phyloP scores from a whole-genome alignment of 2,888 invertebrate species.

The Zelleria hepariella region DNA sequence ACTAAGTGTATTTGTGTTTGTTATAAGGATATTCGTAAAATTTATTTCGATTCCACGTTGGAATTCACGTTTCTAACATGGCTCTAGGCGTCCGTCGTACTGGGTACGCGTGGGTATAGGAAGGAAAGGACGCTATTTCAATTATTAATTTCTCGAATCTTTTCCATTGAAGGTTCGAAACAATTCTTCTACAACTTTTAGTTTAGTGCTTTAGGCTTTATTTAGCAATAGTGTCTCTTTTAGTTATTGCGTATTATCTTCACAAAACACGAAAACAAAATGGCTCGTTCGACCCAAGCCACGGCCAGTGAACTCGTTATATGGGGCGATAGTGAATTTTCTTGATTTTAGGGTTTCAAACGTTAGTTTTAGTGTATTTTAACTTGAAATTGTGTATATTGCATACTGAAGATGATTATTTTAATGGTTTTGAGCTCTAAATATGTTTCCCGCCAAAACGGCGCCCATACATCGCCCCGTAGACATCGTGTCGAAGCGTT shows the following conservation, averaged over 20 bases:
- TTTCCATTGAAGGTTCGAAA: conserved; percentile 57
- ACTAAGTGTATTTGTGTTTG: conserved; percentile 40
- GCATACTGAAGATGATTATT: conserved; percentile 10
- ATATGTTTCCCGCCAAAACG: conserved; percentile 70
- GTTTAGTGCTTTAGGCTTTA: conserved; percentile 52
- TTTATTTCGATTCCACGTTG: conserved; percentile 64
- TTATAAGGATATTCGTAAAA: conserved; percentile 38
- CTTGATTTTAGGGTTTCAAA: conserved; percentile 5
- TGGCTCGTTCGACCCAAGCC: conserved; percentile 69
- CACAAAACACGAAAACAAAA: conserved; percentile 71
- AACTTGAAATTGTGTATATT: conserved; percentile 13
- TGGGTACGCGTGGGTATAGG: conserved; percentile 68
- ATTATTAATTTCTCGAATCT: conserved; percentile 68
- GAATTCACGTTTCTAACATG: conserved; percentile 70
- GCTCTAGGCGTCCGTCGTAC: conserved; percentile 64
- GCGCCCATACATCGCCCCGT: conserved; percentile 32
- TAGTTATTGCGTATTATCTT: conserved; percentile 68
- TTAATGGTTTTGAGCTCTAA: conserved; percentile 21
- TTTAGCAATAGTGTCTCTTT: conserved; percentile 57
- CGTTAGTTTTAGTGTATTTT: conserved; percentile 9
- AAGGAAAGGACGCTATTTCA: conserved; percentile 58
- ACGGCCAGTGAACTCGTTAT: conserved; percentile 68
- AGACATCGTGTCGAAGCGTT: conserved; percentile 30
- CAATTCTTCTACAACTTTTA: conserved; percentile 66
- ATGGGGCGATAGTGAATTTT: conserved; percentile 56